These are phyloP conservation scores for Anthopleura sola DNA, from an alignment of 64 coral and sea anemone genomes.

Conservation along the genomic window DNA sequence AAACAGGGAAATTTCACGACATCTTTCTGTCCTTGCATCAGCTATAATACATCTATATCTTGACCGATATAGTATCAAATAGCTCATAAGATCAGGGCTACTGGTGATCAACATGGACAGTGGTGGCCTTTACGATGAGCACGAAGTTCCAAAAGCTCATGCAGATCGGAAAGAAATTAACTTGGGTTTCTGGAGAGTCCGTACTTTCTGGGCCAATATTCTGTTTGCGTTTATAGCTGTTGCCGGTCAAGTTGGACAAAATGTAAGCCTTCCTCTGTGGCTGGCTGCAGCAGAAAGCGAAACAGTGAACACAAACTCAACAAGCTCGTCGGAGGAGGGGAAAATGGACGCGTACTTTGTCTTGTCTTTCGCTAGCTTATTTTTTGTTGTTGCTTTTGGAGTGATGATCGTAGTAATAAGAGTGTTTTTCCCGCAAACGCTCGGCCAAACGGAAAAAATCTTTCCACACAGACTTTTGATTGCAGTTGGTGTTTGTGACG, in stretches of 20 bases:
- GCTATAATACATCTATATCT: too few relatives aligned
- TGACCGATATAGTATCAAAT: too few relatives aligned
- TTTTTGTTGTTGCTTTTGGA: slow-evolving; percentile 87
- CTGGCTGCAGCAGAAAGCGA: slow-evolving; percentile 48
- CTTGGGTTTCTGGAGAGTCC: slow-evolving; percentile 29
- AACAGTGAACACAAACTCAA: not conserved
- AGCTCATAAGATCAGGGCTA: too few relatives aligned
- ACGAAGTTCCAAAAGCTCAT: not conserved
- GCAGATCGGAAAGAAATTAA: slow-evolving; percentile 7
- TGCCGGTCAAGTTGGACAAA: slow-evolving; percentile 70
- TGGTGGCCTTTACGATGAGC: not conserved
- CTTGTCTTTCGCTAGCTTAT: slow-evolving; percentile 65
- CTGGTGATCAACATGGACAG: not conserved
- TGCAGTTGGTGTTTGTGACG: slow-evolving; percentile 76
- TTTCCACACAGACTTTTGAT: slow-evolving; percentile 69
- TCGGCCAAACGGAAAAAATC: slow-evolving; percentile 61
- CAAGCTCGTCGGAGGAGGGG: not conserved
- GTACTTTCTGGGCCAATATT: slow-evolving; percentile 58
- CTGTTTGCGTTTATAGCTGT: slow-evolving; percentile 56
- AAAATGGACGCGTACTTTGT: slow-evolving; percentile 87
- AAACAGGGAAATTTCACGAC: too few relatives aligned
- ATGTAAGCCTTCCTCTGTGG: slow-evolving; percentile 77
- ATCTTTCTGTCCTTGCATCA: not conserved
- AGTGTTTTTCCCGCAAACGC: slow-evolving; percentile 32
- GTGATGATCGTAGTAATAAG: slow-evolving; percentile 32